Conservation (phyloP, 2,797 vertebrate species). For the Rousettus madagascariensis region DNA sequence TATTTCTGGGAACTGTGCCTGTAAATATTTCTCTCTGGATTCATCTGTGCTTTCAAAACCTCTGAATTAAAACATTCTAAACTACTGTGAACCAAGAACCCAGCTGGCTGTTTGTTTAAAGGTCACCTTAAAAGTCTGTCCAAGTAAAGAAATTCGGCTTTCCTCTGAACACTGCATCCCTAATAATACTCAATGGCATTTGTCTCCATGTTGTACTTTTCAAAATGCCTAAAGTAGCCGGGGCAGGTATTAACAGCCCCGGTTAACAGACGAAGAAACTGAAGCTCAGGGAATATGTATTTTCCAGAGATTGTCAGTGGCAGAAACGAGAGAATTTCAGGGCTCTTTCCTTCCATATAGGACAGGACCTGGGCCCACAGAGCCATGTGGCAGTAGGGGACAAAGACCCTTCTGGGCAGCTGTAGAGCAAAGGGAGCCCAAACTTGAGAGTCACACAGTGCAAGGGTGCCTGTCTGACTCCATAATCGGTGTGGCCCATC, state of each 20-base stretch:
- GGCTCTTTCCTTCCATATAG: neutral
- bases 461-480: neutral
- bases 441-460: neutral
- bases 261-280: neutral
- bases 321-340: neutral
- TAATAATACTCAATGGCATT: neutral
- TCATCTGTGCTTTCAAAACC: slow-evolving; percentile 40
- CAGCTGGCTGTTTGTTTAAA: slow-evolving; percentile 19
- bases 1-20: slow-evolving; percentile 48
- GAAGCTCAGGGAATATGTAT: neutral
- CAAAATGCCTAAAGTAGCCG: neutral
- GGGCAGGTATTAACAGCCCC: neutral
- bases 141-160: slow-evolving; percentile 17
- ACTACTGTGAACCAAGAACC: neutral
- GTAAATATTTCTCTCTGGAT: slow-evolving; percentile 19
- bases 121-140: slow-evolving; percentile 41
- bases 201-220: neutral
- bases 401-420: neutral
- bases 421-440: neutral
- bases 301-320: neutral
- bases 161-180: neutral
- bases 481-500: neutral
- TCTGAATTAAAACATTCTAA: slow-evolving; percentile 26
- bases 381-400: neutral
- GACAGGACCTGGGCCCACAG: neutral